Evolutionary conservation across 2,888 invertebrate species (phyloP).

Genomic region (Bellardia bayeri): DNA sequence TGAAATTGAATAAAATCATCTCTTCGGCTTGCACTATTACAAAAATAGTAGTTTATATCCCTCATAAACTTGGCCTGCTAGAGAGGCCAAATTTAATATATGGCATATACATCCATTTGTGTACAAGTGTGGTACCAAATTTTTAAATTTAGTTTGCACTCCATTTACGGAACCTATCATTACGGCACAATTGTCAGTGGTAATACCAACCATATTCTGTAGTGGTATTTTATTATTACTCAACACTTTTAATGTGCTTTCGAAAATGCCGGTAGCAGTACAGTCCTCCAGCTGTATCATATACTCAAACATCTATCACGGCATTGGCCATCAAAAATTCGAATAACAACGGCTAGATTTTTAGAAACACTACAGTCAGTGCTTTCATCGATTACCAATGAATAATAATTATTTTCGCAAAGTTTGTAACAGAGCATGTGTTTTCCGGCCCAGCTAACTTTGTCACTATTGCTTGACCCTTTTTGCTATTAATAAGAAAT

Average conservation of each 20-base stretch:
- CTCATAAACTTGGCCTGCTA: slow-evolving; percentile 4
- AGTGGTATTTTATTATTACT: slow-evolving; percentile 21
- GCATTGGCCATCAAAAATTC: slow-evolving; percentile 29
- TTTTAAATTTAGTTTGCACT: neutral
- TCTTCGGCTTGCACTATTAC: neutral
- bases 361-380: slow-evolving; percentile 3
- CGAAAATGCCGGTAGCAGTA: slow-evolving; percentile 4
- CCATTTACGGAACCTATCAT: slow-evolving; percentile 64
- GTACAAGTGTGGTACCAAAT: neutral
- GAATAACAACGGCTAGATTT: slow-evolving; percentile 42
- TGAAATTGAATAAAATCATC: no score
- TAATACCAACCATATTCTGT: slow-evolving; percentile 43
- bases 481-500: slow-evolving; percentile 29
- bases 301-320: slow-evolving; percentile 35
- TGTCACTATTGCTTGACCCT: slow-evolving; percentile 38
- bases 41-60: slow-evolving; percentile 18
- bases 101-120: slow-evolving; percentile 22
- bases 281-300: slow-evolving; percentile 24
- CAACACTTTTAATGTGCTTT: slow-evolving; percentile 12
- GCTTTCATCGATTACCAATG: neutral
- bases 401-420: slow-evolving; percentile 10
- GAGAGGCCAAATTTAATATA: slow-evolving; percentile 47
- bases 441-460: slow-evolving; percentile 32
- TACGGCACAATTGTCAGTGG: slow-evolving; percentile 58
- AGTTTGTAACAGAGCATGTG: slow-evolving; percentile 5